These are phyloP conservation scores for Latheticus oryzae DNA, from an alignment of 2,888 invertebrate species.

Conservation along the genomic window DNA sequence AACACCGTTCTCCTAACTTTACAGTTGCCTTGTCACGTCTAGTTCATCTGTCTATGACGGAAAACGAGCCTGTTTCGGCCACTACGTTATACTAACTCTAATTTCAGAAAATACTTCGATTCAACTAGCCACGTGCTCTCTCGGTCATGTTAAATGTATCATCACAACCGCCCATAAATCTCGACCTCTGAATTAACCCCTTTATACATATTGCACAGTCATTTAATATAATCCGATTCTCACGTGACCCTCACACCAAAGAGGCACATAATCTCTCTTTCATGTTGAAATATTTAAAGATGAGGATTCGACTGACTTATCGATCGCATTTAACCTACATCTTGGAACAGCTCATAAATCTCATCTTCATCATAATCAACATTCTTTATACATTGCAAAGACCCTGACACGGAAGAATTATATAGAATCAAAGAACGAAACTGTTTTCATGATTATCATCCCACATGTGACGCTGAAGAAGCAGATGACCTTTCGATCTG, in stretches of 20 bases:
- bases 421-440: conserved; percentile 4
- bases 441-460: conserved; percentile 1
- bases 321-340: too few species aligned
- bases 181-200: conserved; percentile 23
- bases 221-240: conserved; percentile 24
- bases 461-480: background rate
- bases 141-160: conserved; percentile 35
- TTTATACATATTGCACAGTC: conserved; percentile 24
- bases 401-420: background rate
- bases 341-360: too few species aligned
- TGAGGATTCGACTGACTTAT: background rate
- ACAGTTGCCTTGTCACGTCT: conserved; percentile 51
- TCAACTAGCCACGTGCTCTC: conserved; percentile 41
- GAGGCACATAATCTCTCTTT: conserved; percentile 11
- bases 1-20: conserved; percentile 47
- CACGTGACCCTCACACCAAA: conserved; percentile 18
- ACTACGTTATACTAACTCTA: conserved; percentile 40
- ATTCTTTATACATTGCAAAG: conserved; percentile 1
- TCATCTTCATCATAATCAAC: conserved; percentile 3
- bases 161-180: conserved; percentile 20
- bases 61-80: conserved; percentile 44
- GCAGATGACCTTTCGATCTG: conserved; percentile 8
- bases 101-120: conserved; percentile 41
- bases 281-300: conserved; percentile 2
- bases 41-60: conserved; percentile 53